Percentiles rank a stretch among this genome's conserved stretches.
Conservation (phyloP, 2,888 invertebrate genomes). For the Microctonus hyperodae region DNA sequence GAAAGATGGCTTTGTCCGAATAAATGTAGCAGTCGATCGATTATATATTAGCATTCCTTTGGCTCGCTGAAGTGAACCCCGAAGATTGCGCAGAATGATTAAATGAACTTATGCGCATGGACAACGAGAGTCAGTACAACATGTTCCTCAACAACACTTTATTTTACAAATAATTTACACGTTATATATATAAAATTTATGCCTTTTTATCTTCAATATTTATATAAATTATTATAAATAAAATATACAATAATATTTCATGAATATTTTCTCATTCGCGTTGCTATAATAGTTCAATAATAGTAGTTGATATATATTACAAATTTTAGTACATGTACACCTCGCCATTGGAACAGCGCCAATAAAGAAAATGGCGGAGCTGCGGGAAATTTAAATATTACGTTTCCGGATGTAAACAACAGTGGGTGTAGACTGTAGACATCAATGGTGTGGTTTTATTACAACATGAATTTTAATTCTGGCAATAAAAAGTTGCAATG, state of each 20-base stretch:
- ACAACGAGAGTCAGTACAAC: neutral
- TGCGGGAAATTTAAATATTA: conserved; percentile 26
- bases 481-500: neutral
- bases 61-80: conserved; percentile 47
- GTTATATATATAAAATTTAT: too few relatives aligned
- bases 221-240: too few relatives aligned
- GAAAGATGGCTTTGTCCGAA: conserved; percentile 10
- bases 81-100: neutral
- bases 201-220: too few relatives aligned
- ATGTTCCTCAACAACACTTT: too few relatives aligned
- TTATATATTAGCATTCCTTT: conserved; percentile 45
- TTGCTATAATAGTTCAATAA: too few relatives aligned
- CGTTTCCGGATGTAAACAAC: conserved; percentile 29
- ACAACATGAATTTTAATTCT: neutral
- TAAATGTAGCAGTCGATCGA: conserved; percentile 42
- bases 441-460: neutral
- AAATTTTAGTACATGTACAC: conserved; percentile 37
- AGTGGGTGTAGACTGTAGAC: neutral
- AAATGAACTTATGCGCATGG: too few relatives aligned
- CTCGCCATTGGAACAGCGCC: neutral
- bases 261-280: too few relatives aligned
- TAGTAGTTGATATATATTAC: too few relatives aligned
- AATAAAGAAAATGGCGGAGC: neutral
- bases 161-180: too few relatives aligned
- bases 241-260: too few relatives aligned